phyloP scores from a whole-genome alignment of 2,888 invertebrate genomes.

The Meiosimyza decipiens region DNA sequence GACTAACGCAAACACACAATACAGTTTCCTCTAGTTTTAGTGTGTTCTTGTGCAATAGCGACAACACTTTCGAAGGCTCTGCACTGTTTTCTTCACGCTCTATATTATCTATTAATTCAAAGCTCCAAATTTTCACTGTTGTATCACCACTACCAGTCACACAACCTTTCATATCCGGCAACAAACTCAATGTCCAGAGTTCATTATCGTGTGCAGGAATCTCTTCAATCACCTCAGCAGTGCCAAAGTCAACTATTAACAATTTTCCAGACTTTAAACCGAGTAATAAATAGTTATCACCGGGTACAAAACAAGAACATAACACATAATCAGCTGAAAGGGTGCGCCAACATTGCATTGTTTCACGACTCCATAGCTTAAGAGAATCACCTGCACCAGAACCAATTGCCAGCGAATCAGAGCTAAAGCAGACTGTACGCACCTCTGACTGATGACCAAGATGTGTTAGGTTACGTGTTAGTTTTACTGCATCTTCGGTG shows the following conservation, averaged over 20 bases:
- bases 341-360: slow-evolving; percentile 77
- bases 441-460: slow-evolving; percentile 93
- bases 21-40: slow-evolving; percentile 90
- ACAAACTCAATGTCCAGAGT: slow-evolving; percentile 80
- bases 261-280: slow-evolving; percentile 88
- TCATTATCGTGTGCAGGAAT: slow-evolving; percentile 86
- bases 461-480: slow-evolving; percentile 74
- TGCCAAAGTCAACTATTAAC: slow-evolving; percentile 85
- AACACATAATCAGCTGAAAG: slow-evolving; percentile 76
- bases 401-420: slow-evolving; percentile 87
- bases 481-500: slow-evolving; percentile 67
- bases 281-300: slow-evolving; percentile 88
- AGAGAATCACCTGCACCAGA: slow-evolving; percentile 89
- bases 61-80: slow-evolving; percentile 71
- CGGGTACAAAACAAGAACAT: slow-evolving; percentile 81
- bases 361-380: slow-evolving; percentile 90
- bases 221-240: slow-evolving; percentile 83
- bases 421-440: slow-evolving; percentile 87
- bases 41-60: slow-evolving; percentile 82
- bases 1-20: slow-evolving; percentile 83
- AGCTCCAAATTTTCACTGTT: slow-evolving; percentile 93
- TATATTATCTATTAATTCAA: slow-evolving; percentile 78
- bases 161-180: slow-evolving; percentile 86
- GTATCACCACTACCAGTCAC: slow-evolving; percentile 89
- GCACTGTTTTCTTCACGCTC: slow-evolving; percentile 73